Conservation (phyloP, 2,113 vertebrate species). For the Excalfactoria chinensis region DNA sequence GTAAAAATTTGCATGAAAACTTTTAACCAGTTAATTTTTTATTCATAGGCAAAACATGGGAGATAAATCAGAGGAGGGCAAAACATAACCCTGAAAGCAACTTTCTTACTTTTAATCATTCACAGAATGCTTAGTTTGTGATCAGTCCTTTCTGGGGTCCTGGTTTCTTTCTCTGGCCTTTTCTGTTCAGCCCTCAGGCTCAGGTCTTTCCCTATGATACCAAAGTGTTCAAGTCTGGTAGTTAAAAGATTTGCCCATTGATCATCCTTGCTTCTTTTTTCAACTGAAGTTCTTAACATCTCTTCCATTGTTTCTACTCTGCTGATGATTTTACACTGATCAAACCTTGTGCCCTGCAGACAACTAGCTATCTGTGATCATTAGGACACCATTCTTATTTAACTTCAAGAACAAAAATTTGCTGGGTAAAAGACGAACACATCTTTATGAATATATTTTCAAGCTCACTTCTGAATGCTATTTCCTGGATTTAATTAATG, state of each 20-base stretch:
- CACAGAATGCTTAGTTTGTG: neutral
- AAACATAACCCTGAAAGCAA: neutral
- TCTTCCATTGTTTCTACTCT: neutral
- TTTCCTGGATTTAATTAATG: neutral
- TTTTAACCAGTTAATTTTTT: neutral
- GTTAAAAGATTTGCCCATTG: neutral
- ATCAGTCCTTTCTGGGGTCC: neutral
- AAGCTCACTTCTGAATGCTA: neutral
- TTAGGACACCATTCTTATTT: neutral
- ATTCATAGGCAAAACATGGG: neutral
- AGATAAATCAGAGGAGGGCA: neutral
- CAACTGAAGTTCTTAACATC: neutral
- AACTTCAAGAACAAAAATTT: slow-evolving; percentile 2
- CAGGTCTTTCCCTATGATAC: neutral
- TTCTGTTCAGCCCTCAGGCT: neutral
- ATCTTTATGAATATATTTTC: neutral
- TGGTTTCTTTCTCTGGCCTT: neutral
- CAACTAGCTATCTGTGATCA: slow-evolving; percentile 1
- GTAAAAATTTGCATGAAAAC: neutral
- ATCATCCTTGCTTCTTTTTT: neutral
- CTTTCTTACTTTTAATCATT: neutral
- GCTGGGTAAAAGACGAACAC: neutral
- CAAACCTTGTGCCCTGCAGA: slow-evolving; percentile 32
- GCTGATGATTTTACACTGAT: neutral
- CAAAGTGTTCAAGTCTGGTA: neutral